Evolutionary conservation across 2,888 invertebrate genomes (phyloP).

Genomic region (Danaus chrysippus): DNA sequence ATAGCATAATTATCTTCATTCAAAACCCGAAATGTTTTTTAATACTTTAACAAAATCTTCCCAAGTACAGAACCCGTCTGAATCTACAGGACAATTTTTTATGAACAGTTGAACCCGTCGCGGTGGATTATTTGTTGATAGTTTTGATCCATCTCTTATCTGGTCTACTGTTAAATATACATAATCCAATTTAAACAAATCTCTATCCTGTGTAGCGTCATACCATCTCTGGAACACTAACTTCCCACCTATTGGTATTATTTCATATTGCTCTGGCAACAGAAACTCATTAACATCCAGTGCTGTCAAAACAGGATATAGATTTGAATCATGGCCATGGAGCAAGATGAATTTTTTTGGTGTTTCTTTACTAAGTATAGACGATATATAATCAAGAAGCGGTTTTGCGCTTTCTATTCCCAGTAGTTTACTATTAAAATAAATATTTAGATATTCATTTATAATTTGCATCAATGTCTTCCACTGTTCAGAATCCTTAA

Average conservation of each 20-base stretch:
- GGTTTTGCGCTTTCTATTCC: constrained; percentile 47
- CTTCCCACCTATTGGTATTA: constrained; percentile 61
- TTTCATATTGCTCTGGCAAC: no score
- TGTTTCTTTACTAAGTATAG: constrained; percentile 32
- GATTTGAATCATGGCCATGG: constrained; percentile 63
- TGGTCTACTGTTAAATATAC: constrained; percentile 51
- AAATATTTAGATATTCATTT: constrained; percentile 48
- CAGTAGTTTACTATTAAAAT: constrained; percentile 48
- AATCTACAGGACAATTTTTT: constrained; percentile 40
- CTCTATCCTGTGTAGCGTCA: no score
- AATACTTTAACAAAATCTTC: constrained; percentile 39
- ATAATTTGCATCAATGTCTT: constrained; percentile 43
- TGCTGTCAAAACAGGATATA: constrained; percentile 45
- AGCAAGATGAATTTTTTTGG: constrained; percentile 47
- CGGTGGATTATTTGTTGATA: constrained; percentile 43
- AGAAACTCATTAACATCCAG: constrained; percentile 49
- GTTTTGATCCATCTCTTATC: constrained; percentile 41
- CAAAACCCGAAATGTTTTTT: background rate
- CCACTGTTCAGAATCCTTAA: constrained; percentile 46
- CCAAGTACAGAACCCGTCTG: constrained; percentile 54
- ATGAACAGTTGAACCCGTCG: no score
- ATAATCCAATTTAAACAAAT: no score
- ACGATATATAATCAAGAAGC: constrained; percentile 47
- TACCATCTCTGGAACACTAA: no score
- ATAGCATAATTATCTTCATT: no score